Base-by-base conservation (phyloP, 2,888 invertebrate species). In the Dendrolimus pini region DNA sequence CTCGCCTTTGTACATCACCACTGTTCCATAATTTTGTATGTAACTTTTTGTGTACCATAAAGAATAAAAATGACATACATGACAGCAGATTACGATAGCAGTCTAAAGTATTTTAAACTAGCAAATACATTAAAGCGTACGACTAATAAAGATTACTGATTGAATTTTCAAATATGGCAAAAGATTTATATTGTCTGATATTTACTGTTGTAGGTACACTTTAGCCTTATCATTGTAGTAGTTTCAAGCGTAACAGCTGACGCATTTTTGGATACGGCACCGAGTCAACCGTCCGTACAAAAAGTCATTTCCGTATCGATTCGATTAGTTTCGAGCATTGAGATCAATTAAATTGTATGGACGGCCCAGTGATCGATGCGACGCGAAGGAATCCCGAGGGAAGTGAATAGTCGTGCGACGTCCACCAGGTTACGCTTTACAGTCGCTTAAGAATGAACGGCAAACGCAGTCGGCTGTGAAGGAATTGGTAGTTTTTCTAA, bases 331-430 rank as follows among this genome's bases (percentile, higher is more conserved):
- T 75, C 88, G 80, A 86, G 82, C 85, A 86, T 89, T 87, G 82
- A 80, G 83, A 86, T 82, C 88, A 86, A 89, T 89, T 89, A 89
- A 78, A 82, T 78, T 72, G 72, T 77, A 76, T 72, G 78, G 70
- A 77, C 75, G 82, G 75, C 75, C 76, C 76, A 75, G 72, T 72
- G 76, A 67, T 56, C 67, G 70, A 65, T 66, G 71, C 69, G 78
- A 89, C 89, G 86, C 83, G 86, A 70, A 71, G 88, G 87, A 80
- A 90, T 89, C 88, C 83, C 79, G 78, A 75, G 83, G 85, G 86
- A 87, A 84, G 62, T 55, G 52, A 64, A 47, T 63, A 69, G 68
- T 71, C 77, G 75, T 75, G 77, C 71, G 74, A 73, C 70, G 60
- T 62, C 65, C 63, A 72, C 70, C 67, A 72, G 68, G 68, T 74